Evolutionary conservation across 2,113 vertebrate species (phyloP).

Genomic region (Sinocyclocheilus anshuiensis): DNA sequence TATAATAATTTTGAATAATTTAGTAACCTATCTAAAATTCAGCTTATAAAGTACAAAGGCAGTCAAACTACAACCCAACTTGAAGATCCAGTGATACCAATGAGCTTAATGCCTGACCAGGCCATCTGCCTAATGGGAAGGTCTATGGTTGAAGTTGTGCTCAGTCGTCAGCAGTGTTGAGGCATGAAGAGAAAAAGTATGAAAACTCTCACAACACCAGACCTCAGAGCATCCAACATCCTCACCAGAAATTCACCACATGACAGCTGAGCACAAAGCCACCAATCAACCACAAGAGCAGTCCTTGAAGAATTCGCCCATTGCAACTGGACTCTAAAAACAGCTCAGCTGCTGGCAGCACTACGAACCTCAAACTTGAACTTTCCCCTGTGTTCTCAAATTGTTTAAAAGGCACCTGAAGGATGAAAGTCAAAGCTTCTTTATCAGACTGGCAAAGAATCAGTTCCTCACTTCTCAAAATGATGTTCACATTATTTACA

Average conservation of each 20-base stretch:
- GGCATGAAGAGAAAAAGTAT: not conserved
- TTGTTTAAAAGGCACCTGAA: not conserved
- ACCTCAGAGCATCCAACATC: constrained; percentile 23
- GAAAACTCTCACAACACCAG: constrained; percentile 21
- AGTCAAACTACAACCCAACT: not conserved
- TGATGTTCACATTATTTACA: not conserved
- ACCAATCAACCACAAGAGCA: constrained; percentile 1
- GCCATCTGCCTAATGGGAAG: not conserved
- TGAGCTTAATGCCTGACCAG: not conserved
- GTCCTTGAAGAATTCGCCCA: not conserved
- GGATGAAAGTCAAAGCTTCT: not conserved
- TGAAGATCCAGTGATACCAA: not conserved
- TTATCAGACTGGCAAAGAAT: not conserved
- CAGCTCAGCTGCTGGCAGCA: not conserved
- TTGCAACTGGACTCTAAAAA: not conserved
- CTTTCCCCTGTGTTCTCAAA: not conserved
- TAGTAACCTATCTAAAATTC: not conserved
- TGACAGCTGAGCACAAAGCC: constrained; percentile 22
- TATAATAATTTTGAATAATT: not conserved
- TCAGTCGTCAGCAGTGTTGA: not conserved
- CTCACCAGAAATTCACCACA: not conserved
- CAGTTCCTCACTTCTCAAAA: not conserved
- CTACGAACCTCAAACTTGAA: not conserved
- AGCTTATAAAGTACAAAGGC: not conserved
- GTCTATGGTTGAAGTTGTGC: not conserved